Conservation (phyloP, 2,888 invertebrate species). For the Dryobotodes eremita region DNA sequence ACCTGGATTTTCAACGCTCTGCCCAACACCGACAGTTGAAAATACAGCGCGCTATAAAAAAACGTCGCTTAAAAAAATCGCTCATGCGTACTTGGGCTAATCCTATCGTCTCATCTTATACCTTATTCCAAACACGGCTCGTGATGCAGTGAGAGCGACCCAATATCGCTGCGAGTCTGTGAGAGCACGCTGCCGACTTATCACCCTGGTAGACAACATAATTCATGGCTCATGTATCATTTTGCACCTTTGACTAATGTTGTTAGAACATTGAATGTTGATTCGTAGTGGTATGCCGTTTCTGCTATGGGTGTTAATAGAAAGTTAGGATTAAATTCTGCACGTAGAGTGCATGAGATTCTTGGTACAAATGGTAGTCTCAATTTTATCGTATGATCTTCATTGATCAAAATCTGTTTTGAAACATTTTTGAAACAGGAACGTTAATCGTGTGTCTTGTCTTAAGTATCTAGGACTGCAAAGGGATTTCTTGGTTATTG, state of each 20-base stretch:
- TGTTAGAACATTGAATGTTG: conserved; percentile 28
- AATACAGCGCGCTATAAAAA: no score
- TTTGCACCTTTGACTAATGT: conserved; percentile 63
- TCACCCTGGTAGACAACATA: conserved; percentile 58
- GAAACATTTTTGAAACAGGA: not conserved
- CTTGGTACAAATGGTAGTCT: not conserved
- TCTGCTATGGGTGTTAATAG: not conserved
- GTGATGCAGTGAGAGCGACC: conserved; percentile 83
- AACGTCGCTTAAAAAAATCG: no score
- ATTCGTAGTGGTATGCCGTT: not conserved
- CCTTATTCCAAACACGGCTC: conserved; percentile 75
- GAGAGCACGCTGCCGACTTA: conserved; percentile 65
- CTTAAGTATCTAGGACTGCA: no score
- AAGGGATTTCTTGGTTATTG: not conserved
- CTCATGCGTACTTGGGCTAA: no score
- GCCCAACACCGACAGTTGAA: no score
- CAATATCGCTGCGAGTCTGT: conserved; percentile 64
- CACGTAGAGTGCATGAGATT: not conserved
- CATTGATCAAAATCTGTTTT: not conserved
- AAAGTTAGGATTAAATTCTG: not conserved
- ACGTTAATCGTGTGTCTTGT: not conserved
- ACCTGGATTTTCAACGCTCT: no score
- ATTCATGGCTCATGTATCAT: conserved; percentile 64
- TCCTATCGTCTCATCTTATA: conserved; percentile 18
- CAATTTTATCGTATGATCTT: not conserved